Evolutionary conservation across 1,140 invertebrate species (phyloP).

Genomic region (Akabosia matsudoensis): DNA sequence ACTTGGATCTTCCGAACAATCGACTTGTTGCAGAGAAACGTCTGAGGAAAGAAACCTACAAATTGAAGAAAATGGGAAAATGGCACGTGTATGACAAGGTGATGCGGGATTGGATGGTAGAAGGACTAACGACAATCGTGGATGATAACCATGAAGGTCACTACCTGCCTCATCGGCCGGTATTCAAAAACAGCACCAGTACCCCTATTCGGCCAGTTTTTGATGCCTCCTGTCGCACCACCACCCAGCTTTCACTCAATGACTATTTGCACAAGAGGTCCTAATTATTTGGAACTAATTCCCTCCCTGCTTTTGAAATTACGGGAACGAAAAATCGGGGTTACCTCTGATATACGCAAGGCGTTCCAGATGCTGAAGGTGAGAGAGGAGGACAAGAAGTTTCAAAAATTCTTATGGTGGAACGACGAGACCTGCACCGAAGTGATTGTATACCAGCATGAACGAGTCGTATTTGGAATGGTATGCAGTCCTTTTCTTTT

Average conservation of each 20-base stretch:
- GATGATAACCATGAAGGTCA: neutral
- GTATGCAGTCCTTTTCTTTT: slow-evolving; percentile 33
- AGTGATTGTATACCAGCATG: slow-evolving; percentile 50
- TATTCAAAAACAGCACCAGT: slow-evolving; percentile 41
- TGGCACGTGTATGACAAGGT: slow-evolving; percentile 10
- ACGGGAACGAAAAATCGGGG: slow-evolving; percentile 48
- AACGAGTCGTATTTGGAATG: slow-evolving; percentile 45
- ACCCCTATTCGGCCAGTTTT: slow-evolving; percentile 45
- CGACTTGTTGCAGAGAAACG: neutral
- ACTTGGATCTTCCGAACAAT: neutral
- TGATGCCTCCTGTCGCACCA: slow-evolving; percentile 40
- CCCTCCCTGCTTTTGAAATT: slow-evolving; percentile 50
- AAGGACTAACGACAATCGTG: slow-evolving; percentile 32
- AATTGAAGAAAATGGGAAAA: neutral
- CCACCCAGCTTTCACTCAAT: slow-evolving; percentile 48
- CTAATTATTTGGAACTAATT: slow-evolving; percentile 51
- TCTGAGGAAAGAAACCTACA: neutral
- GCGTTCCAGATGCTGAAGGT: slow-evolving; percentile 52
- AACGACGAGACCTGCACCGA: slow-evolving; percentile 45
- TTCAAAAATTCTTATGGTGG: neutral
- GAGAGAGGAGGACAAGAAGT: slow-evolving; percentile 36
- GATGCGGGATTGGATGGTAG: slow-evolving; percentile 14
- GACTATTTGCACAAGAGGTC: slow-evolving; percentile 50
- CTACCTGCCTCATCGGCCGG: slow-evolving; percentile 19
- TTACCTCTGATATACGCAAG: slow-evolving; percentile 51